Conservation (phyloP, 2,797 vertebrate genomes). For the Lemur catta region DNA sequence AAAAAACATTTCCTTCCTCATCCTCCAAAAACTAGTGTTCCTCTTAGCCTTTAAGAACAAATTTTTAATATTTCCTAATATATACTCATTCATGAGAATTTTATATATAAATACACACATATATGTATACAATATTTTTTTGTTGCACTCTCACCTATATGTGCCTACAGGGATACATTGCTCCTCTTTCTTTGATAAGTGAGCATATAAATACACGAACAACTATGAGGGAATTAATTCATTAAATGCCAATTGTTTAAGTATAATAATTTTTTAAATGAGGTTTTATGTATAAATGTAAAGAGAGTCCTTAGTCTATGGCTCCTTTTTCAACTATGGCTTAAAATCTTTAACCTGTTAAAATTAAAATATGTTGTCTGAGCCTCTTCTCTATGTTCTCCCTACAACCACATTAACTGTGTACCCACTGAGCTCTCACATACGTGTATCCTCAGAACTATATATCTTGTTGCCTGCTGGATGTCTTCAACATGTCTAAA, state of each 20-base stretch:
- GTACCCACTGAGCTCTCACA: neutral
- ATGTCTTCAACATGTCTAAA: neutral
- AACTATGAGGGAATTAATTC: neutral
- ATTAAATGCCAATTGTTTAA: neutral
- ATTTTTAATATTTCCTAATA: neutral
- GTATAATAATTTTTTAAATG: neutral
- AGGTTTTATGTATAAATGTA: neutral
- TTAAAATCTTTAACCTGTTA: slow-evolving; percentile 3
- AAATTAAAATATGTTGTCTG: slow-evolving; percentile 2
- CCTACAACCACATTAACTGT: neutral
- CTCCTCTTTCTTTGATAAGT: neutral
- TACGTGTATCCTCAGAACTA: neutral
- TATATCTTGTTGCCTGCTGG: neutral
- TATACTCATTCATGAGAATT: neutral
- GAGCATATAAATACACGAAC: neutral
- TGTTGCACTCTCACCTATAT: neutral
- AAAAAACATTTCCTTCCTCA: slow-evolving; percentile 56
- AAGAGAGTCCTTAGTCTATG: neutral
- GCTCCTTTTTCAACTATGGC: neutral
- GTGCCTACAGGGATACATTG: neutral
- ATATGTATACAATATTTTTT: neutral
- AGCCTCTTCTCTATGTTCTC: neutral
- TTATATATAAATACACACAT: neutral
- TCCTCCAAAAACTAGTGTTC: slow-evolving; percentile 20
- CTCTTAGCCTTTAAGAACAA: neutral